Conservation (phyloP, 2,113 vertebrate genomes). For the Electrona antarctica region DNA sequence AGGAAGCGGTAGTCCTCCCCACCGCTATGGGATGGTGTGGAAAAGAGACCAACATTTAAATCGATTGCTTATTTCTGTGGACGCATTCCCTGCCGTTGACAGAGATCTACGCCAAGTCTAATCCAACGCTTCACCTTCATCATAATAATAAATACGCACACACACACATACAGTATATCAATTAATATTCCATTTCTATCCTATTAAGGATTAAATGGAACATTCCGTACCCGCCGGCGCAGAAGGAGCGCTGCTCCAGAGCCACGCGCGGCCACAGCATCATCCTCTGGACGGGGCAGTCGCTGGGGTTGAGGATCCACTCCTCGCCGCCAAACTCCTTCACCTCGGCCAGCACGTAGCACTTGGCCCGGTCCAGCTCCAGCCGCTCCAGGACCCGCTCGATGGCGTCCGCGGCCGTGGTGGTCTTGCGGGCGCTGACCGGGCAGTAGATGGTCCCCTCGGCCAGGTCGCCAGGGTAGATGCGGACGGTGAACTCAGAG, state of each 20-base stretch:
- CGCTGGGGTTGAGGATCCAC: constrained; percentile 97
- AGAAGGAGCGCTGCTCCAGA: constrained; percentile 86
- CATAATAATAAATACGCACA: too few relatives aligned
- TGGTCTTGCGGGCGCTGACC: constrained; percentile 89
- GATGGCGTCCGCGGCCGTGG: constrained; percentile 95
- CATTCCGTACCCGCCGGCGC: constrained; percentile 84
- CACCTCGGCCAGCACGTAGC: constrained; percentile 95
- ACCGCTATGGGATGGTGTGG: too few relatives aligned
- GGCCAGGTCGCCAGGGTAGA: constrained; percentile 92
- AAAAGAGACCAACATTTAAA: too few relatives aligned
- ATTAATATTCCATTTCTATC: too few relatives aligned
- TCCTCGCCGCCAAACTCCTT: constrained; percentile 98
- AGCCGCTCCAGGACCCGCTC: constrained; percentile 89
- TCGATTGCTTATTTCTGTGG: too few relatives aligned
- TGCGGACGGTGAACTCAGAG: constrained; percentile 90
- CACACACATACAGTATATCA: too few relatives aligned
- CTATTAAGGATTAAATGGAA: too few relatives aligned
- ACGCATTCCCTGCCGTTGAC: too few relatives aligned
- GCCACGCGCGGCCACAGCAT: constrained; percentile 98
- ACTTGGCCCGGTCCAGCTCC: constrained; percentile 91
- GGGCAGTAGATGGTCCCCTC: constrained; percentile 98
- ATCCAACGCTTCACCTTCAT: too few relatives aligned
- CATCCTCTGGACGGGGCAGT: constrained; percentile 97
- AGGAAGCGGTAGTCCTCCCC: too few relatives aligned
- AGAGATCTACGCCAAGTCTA: too few relatives aligned